A percentile compares a stretch with the other conserved stretches of the same genome.
Evolutionary conservation across 2,113 vertebrate genomes (phyloP).

Genomic region (Gnathonemus longibarbis): DNA sequence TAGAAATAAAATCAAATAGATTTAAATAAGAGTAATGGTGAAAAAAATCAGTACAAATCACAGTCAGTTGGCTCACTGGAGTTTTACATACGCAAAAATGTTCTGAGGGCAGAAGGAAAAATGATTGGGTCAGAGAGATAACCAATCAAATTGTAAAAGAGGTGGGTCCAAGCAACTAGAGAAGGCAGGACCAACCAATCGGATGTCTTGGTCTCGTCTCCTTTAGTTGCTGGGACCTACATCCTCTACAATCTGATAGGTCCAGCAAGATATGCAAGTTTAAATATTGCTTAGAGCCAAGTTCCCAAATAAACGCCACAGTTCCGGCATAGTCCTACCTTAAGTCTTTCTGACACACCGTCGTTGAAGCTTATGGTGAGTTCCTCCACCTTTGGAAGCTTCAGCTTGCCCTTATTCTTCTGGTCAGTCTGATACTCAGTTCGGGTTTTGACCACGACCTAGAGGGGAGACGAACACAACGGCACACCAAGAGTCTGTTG

Average conservation of each 20-base stretch:
- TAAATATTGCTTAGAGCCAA: not conserved
- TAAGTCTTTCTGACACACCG: slow-evolving; percentile 77
- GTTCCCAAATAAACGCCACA: not conserved
- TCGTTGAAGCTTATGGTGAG: slow-evolving; percentile 95
- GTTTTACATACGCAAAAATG: not conserved
- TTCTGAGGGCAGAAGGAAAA: not conserved
- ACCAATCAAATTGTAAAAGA: not conserved
- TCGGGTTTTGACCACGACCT: slow-evolving; percentile 98
- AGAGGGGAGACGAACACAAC: slow-evolving; percentile 21
- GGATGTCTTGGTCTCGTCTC: too few relatives aligned
- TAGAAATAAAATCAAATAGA: not conserved
- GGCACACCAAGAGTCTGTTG: not conserved
- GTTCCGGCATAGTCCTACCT: slow-evolving; percentile 54
- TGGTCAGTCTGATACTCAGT: slow-evolving; percentile 95
- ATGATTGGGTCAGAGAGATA: not conserved
- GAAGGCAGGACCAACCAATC: not conserved
- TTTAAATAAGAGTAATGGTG: not conserved
- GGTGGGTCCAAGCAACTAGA: not conserved
- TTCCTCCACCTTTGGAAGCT: slow-evolving; percentile 94
- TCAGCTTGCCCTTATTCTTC: slow-evolving; percentile 88
- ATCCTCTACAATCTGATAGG: not conserved
- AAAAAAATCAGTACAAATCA: not conserved
- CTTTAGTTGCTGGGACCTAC: not conserved
- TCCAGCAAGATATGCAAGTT: not conserved
- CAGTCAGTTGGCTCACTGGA: not conserved